Base-by-base conservation (phyloP, 2,113 vertebrate genomes). In the Ophiodon elongatus region DNA sequence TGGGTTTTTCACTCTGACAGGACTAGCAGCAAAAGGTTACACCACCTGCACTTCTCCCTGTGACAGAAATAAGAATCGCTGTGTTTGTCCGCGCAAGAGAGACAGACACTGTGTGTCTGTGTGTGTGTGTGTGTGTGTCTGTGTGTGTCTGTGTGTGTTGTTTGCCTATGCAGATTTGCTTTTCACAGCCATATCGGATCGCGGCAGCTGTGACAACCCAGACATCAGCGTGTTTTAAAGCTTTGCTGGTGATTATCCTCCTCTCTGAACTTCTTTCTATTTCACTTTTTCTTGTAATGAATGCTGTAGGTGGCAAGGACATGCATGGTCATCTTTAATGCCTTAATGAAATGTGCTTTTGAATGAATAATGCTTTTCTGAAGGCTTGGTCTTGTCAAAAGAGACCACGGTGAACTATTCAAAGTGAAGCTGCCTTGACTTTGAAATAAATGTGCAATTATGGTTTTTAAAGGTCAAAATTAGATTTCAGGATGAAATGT, bases 1-100 rank as follows among this genome's bases (percentile, higher is more conserved):
- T 86, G 85, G 89, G 69, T 72, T 79, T 89, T 85, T 89, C 83
- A 63, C 86, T 81, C 68, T 43, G 88, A 89, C 86, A 85, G 80
- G 73, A 87, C 60, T 1, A 35, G 73, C 64, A 79, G 79, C 78
- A 25, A 91, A 90, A 91, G 83, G 86, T 88, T 82, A 66, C 54
- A 56, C 86, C 84, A 74, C 79, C 80, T 69, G 73, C 72, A 82
- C 83, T 73, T 69, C 85, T 70, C 66, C 67, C 85, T 86, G 76
- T 72, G 85, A 85, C 80, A 91, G 83, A 83, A 87, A 90, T 80
- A 83, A 69, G 81, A 88, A 85, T 68, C 56, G 6, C 15, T 3
- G 47, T 27, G 77, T 79, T 73, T 76, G 68, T 79, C 35, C 67
- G 72, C 54, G 73, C 14, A 33, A 37, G 8, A 52, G 9, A 43